Conservation (phyloP, 2,888 invertebrate species). For the Parascotia fuliginaria region DNA sequence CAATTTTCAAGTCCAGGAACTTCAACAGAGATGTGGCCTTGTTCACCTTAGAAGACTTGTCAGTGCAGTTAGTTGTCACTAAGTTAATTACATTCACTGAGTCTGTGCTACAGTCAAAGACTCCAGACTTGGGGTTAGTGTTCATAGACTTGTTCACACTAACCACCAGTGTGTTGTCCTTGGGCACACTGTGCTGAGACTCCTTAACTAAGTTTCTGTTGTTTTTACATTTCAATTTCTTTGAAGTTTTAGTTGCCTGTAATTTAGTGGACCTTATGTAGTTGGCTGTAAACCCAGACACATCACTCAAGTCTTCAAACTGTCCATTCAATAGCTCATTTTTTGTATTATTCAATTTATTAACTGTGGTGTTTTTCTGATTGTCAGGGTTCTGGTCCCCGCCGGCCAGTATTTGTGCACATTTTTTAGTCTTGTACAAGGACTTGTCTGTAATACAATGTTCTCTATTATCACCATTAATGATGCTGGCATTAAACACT, state of each 20-base stretch:
- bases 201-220: constrained; percentile 63
- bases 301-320: constrained; percentile 78
- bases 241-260: constrained; percentile 62
- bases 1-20: constrained; percentile 60
- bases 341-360: constrained; percentile 39
- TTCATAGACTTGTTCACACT: constrained; percentile 70
- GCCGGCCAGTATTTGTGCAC: constrained; percentile 36
- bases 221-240: constrained; percentile 63
- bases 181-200: constrained; percentile 46
- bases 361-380: constrained; percentile 39
- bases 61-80: constrained; percentile 58
- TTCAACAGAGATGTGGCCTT: constrained; percentile 69
- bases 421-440: constrained; percentile 42
- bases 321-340: constrained; percentile 58
- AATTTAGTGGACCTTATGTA: constrained; percentile 80
- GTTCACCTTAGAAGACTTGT: constrained; percentile 52
- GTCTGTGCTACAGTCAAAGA: constrained; percentile 68
- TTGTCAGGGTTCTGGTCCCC: constrained; percentile 47
- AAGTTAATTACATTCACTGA: constrained; percentile 73
- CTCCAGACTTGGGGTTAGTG: constrained; percentile 46
- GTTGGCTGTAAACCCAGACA: constrained; percentile 80
- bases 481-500: constrained; percentile 47
- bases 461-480: constrained; percentile 51
- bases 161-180: constrained; percentile 56
- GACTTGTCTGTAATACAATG: constrained; percentile 36